Percentiles rank a stretch among this genome's conserved stretches.
Evolutionary conservation across 37 sponge, comb jelly and placozoan genomes (phyloP).

Genomic region (Halichondria panicea): DNA sequence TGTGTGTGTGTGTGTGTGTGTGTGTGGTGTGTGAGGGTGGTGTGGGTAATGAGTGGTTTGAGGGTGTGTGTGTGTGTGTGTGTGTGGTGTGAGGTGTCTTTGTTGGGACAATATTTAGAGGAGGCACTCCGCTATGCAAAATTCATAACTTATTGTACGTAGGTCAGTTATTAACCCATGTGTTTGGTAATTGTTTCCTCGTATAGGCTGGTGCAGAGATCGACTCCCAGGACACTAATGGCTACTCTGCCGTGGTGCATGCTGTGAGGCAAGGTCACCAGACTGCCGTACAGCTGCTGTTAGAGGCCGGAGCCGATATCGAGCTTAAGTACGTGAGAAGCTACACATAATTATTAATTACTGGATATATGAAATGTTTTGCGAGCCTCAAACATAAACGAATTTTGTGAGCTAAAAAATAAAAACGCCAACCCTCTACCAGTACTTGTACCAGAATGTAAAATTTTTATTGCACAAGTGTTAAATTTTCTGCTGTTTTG

Average conservation of each 20-base stretch:
- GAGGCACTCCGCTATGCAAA: not conserved
- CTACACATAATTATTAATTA: no score
- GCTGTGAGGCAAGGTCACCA: conserved; percentile 85
- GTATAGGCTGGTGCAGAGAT: conserved; percentile 54
- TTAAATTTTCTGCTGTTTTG: no score
- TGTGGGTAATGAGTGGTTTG: no score
- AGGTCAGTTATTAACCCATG: no score
- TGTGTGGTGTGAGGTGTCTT: not conserved
- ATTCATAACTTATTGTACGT: not conserved
- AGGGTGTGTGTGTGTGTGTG: conserved; percentile 11
- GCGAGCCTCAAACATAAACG: no score
- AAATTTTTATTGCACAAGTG: no score
- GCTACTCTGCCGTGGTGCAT: conserved; percentile 69
- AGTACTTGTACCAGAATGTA: no score
- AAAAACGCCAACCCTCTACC: no score
- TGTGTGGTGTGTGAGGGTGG: no score
- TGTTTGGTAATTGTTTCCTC: not conserved
- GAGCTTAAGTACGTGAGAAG: conserved; percentile 51
- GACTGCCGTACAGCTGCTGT: conserved; percentile 63
- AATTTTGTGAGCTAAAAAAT: no score
- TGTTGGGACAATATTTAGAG: no score
- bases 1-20: conserved; percentile 3
- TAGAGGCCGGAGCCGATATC: conserved; percentile 75
- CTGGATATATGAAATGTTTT: no score
- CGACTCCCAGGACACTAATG: conserved; percentile 54